Percentiles rank a stretch among this genome's conserved stretches.
Evolutionary conservation across 2,113 vertebrate species (phyloP).

Genomic region (Apistogramma diplotaenia): DNA sequence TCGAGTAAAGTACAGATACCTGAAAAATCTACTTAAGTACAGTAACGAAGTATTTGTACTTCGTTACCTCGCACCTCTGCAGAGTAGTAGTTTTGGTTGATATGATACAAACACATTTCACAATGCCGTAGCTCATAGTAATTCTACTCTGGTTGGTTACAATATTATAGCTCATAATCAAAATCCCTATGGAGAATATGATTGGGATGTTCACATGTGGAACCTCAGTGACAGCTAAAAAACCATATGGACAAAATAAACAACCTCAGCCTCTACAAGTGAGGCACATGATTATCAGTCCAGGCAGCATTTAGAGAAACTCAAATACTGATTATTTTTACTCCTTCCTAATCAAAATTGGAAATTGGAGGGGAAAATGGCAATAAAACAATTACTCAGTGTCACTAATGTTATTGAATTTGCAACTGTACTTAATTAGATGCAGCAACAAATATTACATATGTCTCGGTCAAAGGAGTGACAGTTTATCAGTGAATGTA

Average conservation of each 20-base stretch:
- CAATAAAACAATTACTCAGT: background rate
- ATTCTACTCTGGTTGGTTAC: background rate
- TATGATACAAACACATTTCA: too few species aligned
- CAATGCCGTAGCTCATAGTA: too few species aligned
- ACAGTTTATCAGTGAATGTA: background rate
- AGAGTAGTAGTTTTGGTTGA: too few species aligned
- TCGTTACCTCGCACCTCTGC: too few species aligned
- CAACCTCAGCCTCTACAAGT: too few species aligned
- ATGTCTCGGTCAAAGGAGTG: background rate
- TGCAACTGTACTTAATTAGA: background rate
- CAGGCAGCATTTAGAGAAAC: background rate
- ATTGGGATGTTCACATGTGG: background rate
- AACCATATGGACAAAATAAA: background rate
- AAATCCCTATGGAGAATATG: background rate
- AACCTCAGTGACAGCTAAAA: background rate
- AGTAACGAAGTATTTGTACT: too few species aligned
- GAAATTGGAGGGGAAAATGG: background rate
- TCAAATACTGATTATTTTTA: background rate
- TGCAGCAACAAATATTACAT: background rate
- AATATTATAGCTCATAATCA: background rate
- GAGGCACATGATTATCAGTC: background rate
- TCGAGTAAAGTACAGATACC: too few species aligned
- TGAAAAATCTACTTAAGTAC: too few species aligned
- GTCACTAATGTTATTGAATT: too few species aligned
- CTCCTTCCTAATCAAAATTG: background rate